Conservation (phyloP, 2,113 vertebrate genomes). For the Aix galericulata region DNA sequence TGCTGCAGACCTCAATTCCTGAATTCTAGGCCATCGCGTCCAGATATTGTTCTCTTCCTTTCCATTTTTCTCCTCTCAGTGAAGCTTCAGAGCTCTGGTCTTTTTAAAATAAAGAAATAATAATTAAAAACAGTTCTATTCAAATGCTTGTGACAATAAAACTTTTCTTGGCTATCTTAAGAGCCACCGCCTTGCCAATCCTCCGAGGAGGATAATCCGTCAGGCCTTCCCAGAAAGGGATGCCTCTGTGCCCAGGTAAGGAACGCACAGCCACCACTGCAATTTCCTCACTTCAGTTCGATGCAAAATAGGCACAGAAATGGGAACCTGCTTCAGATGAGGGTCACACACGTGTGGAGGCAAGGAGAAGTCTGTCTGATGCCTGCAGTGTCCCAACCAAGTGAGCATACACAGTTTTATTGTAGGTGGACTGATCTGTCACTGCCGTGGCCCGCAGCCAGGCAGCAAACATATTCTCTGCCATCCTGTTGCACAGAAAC, state of each 20-base stretch:
- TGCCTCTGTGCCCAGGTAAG: neutral
- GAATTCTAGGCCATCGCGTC: neutral
- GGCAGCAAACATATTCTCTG: neutral
- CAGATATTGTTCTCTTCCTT: neutral
- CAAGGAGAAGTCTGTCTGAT: neutral
- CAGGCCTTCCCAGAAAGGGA: neutral
- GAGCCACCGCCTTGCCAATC: neutral
- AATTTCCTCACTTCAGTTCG: neutral
- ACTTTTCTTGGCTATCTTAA: neutral
- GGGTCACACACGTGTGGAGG: neutral
- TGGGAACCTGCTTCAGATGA: neutral
- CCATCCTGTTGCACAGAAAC: rapidly evolving
- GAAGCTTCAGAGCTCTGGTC: neutral
- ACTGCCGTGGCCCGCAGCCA: neutral
- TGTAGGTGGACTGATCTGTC: slow-evolving; percentile 29
- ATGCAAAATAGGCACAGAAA: neutral
- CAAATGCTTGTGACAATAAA: neutral
- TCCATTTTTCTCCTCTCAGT: neutral
- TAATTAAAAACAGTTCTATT: neutral
- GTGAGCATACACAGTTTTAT: neutral
- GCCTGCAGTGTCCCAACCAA: neutral
- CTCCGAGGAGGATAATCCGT: neutral
- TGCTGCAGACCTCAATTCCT: neutral
- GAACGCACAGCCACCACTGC: neutral
- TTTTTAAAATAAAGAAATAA: neutral